These are phyloP conservation scores for Poeciliopsis paucimaculata DNA, from an alignment of 2,797 vertebrate species.

Conservation along the genomic window DNA sequence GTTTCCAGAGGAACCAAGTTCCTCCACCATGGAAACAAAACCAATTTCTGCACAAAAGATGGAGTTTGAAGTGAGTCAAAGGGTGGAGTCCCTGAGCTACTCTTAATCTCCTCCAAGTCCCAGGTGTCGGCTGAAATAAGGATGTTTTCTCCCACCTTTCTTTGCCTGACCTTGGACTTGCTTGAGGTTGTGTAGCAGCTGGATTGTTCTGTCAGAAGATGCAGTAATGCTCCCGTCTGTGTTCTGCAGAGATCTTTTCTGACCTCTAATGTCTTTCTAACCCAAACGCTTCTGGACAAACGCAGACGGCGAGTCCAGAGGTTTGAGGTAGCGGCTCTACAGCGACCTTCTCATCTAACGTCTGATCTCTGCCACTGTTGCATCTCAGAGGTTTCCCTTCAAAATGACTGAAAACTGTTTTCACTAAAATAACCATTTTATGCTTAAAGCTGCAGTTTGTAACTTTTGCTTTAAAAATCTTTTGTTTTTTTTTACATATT, in stretches of 20 bases:
- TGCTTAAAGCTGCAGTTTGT: background rate
- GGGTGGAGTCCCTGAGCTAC: slow-evolving; percentile 45
- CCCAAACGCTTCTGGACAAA: slow-evolving; percentile 23
- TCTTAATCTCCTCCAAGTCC: slow-evolving; percentile 48
- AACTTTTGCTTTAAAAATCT: too few species aligned
- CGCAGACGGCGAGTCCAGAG: background rate
- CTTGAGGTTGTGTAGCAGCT: slow-evolving; percentile 16
- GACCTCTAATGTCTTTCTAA: slow-evolving; percentile 11
- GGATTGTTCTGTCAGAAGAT: background rate
- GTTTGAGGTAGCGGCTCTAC: slow-evolving; percentile 11
- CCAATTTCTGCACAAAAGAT: background rate
- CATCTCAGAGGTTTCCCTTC: background rate
- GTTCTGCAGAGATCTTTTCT: slow-evolving; percentile 38
- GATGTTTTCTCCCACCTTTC: background rate
- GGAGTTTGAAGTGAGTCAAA: slow-evolving; percentile 23
- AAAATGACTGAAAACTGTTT: background rate
- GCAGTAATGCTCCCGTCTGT: background rate
- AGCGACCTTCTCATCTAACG: background rate
- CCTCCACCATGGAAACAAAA: background rate
- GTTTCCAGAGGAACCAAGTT: too few species aligned
- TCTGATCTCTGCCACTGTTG: slow-evolving; percentile 26
- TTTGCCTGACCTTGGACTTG: background rate
- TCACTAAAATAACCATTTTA: background rate
- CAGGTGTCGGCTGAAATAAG: slow-evolving; percentile 2
- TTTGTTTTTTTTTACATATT: too few species aligned